A percentile compares a stretch with the other conserved stretches of the same genome.
Conservation (phyloP, 2,797 vertebrate species). For the Aselliscus stoliczkanus region DNA sequence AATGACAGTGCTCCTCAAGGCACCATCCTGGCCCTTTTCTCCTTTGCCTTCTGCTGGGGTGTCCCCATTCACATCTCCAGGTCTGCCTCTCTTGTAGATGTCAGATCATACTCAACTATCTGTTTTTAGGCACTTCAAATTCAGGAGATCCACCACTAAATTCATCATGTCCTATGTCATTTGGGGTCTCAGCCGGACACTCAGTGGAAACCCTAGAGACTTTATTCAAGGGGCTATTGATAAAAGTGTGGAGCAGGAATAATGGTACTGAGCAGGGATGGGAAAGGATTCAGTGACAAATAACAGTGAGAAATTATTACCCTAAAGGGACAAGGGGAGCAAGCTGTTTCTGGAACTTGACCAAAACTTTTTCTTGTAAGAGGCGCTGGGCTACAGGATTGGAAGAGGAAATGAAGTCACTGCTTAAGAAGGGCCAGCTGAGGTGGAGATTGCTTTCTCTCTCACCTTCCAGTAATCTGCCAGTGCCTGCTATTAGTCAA, state of each 20-base stretch:
- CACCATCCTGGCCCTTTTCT: background rate
- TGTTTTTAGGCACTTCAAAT: background rate
- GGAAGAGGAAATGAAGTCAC: background rate
- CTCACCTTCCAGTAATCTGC: background rate
- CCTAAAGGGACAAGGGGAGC: background rate
- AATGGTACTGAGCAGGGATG: background rate
- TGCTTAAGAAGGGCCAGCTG: background rate
- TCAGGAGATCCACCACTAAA: background rate
- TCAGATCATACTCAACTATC: background rate
- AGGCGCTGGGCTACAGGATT: background rate
- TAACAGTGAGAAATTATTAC: background rate
- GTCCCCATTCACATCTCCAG: background rate
- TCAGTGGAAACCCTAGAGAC: background rate
- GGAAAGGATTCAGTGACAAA: background rate
- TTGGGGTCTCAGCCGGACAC: background rate
- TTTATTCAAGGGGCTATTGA: background rate
- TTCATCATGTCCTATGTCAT: background rate
- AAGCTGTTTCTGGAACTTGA: background rate
- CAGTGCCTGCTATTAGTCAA: background rate
- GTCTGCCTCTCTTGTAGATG: background rate
- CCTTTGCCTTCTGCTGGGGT: background rate
- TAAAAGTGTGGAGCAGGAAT: background rate
- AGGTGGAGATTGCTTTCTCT: background rate
- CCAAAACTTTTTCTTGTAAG: background rate
- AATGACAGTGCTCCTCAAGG: background rate